Evolutionary conservation across 2,797 vertebrate species (phyloP).

Genomic region (Diplodus puntazzo): DNA sequence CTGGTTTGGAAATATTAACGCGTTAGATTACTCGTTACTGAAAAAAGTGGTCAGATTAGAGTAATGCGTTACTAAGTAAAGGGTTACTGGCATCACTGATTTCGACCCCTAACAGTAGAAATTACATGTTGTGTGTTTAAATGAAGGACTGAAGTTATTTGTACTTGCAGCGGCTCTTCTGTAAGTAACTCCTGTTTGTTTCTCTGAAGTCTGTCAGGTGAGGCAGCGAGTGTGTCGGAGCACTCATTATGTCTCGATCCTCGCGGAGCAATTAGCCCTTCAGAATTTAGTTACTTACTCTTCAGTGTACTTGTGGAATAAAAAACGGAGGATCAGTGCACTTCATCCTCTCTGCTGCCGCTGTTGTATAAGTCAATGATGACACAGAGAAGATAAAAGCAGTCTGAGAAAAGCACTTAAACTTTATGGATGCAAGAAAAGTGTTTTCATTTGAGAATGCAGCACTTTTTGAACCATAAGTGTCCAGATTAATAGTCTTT

Average conservation of each 20-base stretch:
- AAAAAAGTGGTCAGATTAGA: no score
- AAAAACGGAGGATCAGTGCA: constrained; percentile 47
- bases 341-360: constrained; percentile 48
- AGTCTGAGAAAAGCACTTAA: constrained; percentile 31
- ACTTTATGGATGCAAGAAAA: constrained; percentile 18
- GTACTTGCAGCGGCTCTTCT: background rate
- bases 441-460: constrained; percentile 30
- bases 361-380: constrained; percentile 44
- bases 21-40: no score
- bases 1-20: no score
- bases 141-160: no score
- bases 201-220: constrained; percentile 37
- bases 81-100: no score
- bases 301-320: constrained; percentile 18
- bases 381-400: constrained; percentile 37
- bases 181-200: constrained; percentile 46
- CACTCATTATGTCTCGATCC: constrained; percentile 54
- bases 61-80: no score
- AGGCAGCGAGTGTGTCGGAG: constrained; percentile 18
- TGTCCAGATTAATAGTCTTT: background rate
- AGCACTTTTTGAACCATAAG: background rate
- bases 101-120: no score
- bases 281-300: constrained; percentile 37
- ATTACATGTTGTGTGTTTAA: no score
- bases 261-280: constrained; percentile 58